Base-by-base conservation (phyloP, 23 tunicate genomes). In the Diplosoma virens region DNA sequence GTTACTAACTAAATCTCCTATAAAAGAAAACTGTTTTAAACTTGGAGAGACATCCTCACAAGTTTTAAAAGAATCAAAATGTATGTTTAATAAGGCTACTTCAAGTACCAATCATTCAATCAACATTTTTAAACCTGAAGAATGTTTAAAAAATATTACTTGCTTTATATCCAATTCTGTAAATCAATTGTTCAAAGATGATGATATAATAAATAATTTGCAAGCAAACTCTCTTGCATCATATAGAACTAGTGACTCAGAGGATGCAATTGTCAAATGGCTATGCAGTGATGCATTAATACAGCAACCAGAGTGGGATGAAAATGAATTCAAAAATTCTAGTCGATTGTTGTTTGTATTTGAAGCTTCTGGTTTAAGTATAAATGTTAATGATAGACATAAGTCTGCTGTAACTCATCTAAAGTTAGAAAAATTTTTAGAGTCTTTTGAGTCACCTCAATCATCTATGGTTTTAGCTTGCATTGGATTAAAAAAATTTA, bases 51-150 rank as follows among this genome's bases (percentile, higher is more conserved):
- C n/a, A n/a, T n/a, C n/a, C n/a, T n/a, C n/a, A n/a, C n/a, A n/a
- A n/a, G n/a, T n/a, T n/a, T n/a, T n/a, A n/a, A n/a, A n/a, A n/a
- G n/a, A n/a, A n/a, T n/a, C n/a, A n/a, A n/a, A n/a, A n/a, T n/a
- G n/a, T n/a, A n/a, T n/a, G n/a, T n/a, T n/a, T n/a, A n/a, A n/a
- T n/a, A n/a, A n/a, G n/a, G n/a, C n/a, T n/a, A n/a, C n/a, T n/a
- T n/a, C n/a, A n/a, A n/a, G n/a, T n/a, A n/a, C n/a, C n/a, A n/a
- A n/a, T n/a, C n/a, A n/a, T n/a, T n/a, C n/a, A n/a, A n/a, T n/a
- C n/a, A n/a, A n/a, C n/a, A n/a, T n/a, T n/a, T n/a, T n/a, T n/a
- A 55, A 55, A 25, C 61, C 61, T 55, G 61, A 55, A 55, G 61
- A 55, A 4, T n/a, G n/a, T 9, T 55, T 9, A 17, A 55, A 18